Conservation (phyloP, 2,888 invertebrate genomes). For the Drosophila hamatofila region DNA sequence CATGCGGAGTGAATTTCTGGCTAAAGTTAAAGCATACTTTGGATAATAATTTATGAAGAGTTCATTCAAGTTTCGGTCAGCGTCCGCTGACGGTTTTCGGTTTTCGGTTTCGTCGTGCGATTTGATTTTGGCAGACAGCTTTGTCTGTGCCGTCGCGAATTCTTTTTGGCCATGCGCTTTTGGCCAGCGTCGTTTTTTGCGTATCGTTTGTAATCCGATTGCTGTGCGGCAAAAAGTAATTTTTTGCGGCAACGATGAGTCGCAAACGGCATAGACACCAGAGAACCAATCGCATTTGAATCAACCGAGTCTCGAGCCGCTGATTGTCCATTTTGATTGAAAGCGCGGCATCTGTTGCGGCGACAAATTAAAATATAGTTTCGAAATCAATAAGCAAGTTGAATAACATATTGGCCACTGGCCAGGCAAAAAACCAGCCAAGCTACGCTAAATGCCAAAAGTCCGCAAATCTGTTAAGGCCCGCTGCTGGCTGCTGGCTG, state of each 20-base stretch:
- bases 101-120: constrained; percentile 19
- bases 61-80: constrained; percentile 8
- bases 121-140: constrained; percentile 34
- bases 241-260: constrained; percentile 15
- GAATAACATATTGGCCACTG: constrained; percentile 35
- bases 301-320: constrained; percentile 17
- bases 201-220: constrained; percentile 66
- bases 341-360: constrained; percentile 53
- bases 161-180: constrained; percentile 15
- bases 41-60: constrained; percentile 8
- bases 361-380: constrained; percentile 64
- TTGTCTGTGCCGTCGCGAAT: constrained; percentile 2
- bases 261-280: background rate
- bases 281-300: constrained; percentile 13
- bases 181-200: constrained; percentile 24
- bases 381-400: constrained; percentile 52
- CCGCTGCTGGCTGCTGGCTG: constrained; percentile 6
- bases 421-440: constrained; percentile 17
- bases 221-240: constrained; percentile 21
- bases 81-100: background rate
- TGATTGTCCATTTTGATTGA: constrained; percentile 63
- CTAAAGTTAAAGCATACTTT: background rate
- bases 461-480: constrained; percentile 69
- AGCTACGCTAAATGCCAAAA: constrained; percentile 35
- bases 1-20: background rate